Evolutionary conservation across 2,797 vertebrate genomes (phyloP).

Genomic region (Chiloscyllium punctatum): DNA sequence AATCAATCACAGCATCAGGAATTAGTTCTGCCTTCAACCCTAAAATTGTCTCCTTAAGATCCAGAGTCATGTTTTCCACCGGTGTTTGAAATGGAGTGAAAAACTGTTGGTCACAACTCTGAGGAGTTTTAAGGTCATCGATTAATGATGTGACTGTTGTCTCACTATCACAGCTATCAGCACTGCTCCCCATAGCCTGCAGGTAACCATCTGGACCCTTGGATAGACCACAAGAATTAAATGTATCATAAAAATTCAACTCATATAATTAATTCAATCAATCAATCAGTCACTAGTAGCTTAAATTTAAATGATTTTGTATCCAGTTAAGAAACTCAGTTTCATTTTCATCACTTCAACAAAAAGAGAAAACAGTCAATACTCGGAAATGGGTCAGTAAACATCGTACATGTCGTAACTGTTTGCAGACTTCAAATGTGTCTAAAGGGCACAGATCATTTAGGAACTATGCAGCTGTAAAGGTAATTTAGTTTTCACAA

Average conservation of each 20-base stretch:
- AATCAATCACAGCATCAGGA: neutral
- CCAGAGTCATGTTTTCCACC: neutral
- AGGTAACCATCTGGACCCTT: constrained; percentile 73
- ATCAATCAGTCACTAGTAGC: neutral
- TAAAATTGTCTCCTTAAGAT: neutral
- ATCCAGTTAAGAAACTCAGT: constrained; percentile 10
- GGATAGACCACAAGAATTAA: constrained; percentile 23
- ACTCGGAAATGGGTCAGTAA: neutral
- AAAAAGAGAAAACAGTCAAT: neutral
- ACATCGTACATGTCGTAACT: neutral
- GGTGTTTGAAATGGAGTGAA: constrained; percentile 25
- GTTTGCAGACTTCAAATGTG: neutral
- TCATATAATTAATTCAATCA: constrained; percentile 3
- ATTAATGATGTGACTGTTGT: constrained; percentile 80
- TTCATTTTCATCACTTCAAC: neutral
- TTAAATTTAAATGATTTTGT: neutral
- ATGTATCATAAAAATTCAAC: neutral
- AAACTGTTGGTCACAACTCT: constrained; percentile 41
- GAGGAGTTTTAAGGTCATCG: constrained; percentile 64
- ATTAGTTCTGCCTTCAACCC: neutral
- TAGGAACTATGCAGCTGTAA: neutral
- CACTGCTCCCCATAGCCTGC: constrained; percentile 75
- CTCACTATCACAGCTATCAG: constrained; percentile 95
- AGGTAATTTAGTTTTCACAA: neutral
- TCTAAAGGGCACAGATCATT: neutral